Evolutionary conservation across 2,888 invertebrate species (phyloP), one percentile per base, ranked within the genome.

Genomic region (Plagodis pulveraria): DNA sequence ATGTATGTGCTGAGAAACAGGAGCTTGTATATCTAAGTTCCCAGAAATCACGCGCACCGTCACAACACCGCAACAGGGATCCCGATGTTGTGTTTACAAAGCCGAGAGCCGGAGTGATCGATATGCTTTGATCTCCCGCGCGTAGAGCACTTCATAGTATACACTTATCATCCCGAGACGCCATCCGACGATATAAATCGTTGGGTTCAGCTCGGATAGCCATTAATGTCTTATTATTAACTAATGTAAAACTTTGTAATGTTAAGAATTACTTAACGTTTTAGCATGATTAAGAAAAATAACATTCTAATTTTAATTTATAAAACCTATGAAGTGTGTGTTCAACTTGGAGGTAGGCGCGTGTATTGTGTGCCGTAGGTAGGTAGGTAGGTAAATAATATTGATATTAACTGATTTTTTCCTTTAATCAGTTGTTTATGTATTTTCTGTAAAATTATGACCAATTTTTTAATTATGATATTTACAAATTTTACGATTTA

Each of bases 61-160:
- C 59, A 65, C 53, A 60, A 59, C 57, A 62, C 49, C 43, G 48
- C 52, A 57, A 51, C 59, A 58, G 56, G 59, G 55, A 60, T 65
- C 62, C 71, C 72, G 70, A 67, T 67, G 66, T 67, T 66, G 60
- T 74, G 72, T 76, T 76, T 74, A 77, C 67, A 69, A 67, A 68
- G 65, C 69, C 62, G 63, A 69, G 68, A 65, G 66, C 67, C 60
- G 60, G 65, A 67, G 67, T 65, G 74, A 71, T 74, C 72, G 74
- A 67, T 69, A 66, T 72, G 65, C 74, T 77, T 78, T 78, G 77
- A 77, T 78, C 72, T 76, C 53, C 65, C 51, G 70, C 56, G 70
- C 66, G 62, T 67, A 60, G 63, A 65, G 65, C 65, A 65, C 67
- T 65, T 69, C 56, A 60, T 22, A 2, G 22, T 22, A 22, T 56